phyloP scores from a whole-genome alignment of 2,113 vertebrate species.

The Pholis gunnellus region DNA sequence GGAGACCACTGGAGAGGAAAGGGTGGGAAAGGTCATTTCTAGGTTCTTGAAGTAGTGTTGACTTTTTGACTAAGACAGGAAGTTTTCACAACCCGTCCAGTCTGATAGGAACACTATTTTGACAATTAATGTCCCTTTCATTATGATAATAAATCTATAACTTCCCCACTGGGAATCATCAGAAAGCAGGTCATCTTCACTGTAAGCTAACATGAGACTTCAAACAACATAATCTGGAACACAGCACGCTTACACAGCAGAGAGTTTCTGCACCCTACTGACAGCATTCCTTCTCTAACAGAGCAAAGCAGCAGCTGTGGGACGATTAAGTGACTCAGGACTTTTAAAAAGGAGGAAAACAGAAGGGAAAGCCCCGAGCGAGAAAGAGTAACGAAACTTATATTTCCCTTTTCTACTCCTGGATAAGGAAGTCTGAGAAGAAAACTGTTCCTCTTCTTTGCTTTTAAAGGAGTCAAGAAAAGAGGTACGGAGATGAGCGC shows the following conservation, averaged over 20 bases:
- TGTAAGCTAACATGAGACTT: slow-evolving; percentile 15
- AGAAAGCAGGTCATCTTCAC: slow-evolving; percentile 53
- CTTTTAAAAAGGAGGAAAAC: slow-evolving; percentile 11
- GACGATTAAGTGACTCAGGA: slow-evolving; percentile 42
- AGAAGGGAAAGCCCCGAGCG: background rate
- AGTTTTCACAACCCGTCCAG: background rate
- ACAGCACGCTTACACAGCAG: slow-evolving; percentile 5
- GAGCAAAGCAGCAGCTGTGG: slow-evolving; percentile 44
- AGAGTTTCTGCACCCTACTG: slow-evolving; percentile 28
- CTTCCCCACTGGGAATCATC: slow-evolving; percentile 34
- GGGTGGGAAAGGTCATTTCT: slow-evolving; percentile 32
- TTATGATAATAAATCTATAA: slow-evolving; percentile 10
- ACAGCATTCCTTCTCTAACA: slow-evolving; percentile 25
- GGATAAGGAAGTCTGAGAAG: background rate
- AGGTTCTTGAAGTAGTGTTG: slow-evolving; percentile 29
- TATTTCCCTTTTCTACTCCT: slow-evolving; percentile 22
- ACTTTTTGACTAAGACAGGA: slow-evolving; percentile 40
- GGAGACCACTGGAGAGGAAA: slow-evolving; percentile 45
- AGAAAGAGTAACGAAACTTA: slow-evolving; percentile 3
- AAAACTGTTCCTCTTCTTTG: slow-evolving; percentile 17
- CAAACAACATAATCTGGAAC: background rate
- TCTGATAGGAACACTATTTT: background rate
- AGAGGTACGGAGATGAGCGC: background rate
- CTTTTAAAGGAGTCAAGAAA: slow-evolving; percentile 18
- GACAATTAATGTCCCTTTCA: background rate